phyloP scores from a whole-genome alignment of 2,797 vertebrate species.

The Microctenopoma steveboyesi region DNA sequence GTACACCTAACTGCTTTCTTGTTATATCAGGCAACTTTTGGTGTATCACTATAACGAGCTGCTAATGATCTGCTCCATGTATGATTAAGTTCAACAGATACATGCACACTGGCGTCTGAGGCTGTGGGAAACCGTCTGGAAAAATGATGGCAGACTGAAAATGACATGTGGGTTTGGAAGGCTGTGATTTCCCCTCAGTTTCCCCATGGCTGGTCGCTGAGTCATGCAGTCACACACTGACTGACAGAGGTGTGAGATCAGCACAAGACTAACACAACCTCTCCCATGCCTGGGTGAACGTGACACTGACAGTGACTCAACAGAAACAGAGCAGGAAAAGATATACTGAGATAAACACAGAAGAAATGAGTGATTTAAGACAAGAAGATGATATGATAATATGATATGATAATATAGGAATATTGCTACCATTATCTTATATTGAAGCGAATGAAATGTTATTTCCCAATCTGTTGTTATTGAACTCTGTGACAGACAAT shows the following conservation, averaged over 20 bases:
- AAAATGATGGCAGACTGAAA: slow-evolving; percentile 29
- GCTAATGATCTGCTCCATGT: slow-evolving; percentile 25
- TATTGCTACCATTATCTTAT: neutral
- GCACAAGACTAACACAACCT: slow-evolving; percentile 31
- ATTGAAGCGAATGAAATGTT: neutral
- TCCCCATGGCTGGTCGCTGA: slow-evolving; percentile 36
- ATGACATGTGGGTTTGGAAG: slow-evolving; percentile 20
- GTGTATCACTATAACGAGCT: slow-evolving; percentile 32
- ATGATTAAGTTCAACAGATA: slow-evolving; percentile 35
- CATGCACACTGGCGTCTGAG: slow-evolving; percentile 24
- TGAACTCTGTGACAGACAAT: neutral
- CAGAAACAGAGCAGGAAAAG: slow-evolving; percentile 21
- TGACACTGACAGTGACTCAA: slow-evolving; percentile 22
- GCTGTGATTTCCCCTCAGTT: slow-evolving; percentile 31
- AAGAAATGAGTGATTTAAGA: neutral
- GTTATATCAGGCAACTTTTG: slow-evolving; percentile 2
- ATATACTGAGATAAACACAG: slow-evolving; percentile 5
- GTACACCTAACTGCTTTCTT: neutral
- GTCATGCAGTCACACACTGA: slow-evolving; percentile 46
- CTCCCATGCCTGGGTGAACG: slow-evolving; percentile 18
- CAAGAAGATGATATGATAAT: neutral
- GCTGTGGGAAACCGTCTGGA: slow-evolving; percentile 40
- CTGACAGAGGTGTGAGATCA: slow-evolving; percentile 43
- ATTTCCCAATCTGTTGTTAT: neutral
- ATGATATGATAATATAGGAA: neutral